phyloP scores from a whole-genome alignment of 2,797 vertebrate genomes.

The Gymnothorax reevesii region DNA sequence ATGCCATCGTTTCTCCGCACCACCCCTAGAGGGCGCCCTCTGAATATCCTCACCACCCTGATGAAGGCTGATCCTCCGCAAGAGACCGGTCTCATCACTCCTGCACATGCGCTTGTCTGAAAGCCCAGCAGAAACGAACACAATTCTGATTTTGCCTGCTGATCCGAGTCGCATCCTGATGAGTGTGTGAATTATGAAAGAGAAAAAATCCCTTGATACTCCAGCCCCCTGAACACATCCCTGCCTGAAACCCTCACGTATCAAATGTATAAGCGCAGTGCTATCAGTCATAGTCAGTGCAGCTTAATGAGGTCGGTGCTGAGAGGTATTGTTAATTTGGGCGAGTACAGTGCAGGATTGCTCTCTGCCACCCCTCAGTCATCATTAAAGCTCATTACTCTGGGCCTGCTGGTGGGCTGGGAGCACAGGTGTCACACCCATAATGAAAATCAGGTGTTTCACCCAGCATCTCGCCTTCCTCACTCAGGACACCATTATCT shows the following conservation, averaged over 20 bases:
- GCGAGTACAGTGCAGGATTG: background rate
- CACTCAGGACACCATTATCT: too few relatives aligned
- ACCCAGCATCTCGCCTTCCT: too few relatives aligned
- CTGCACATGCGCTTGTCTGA: background rate
- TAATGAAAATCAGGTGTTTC: too few relatives aligned
- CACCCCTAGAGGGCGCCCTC: background rate
- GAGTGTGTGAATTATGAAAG: background rate
- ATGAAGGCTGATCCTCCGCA: background rate
- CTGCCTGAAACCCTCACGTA: background rate
- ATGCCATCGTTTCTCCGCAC: background rate
- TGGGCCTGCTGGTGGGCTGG: slow-evolving; percentile 10
- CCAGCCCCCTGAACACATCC: background rate
- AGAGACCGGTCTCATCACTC: background rate
- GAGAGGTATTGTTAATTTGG: background rate
- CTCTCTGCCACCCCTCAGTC: background rate
- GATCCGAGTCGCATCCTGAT: background rate
- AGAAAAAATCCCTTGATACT: background rate
- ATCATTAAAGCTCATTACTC: slow-evolving; percentile 28
- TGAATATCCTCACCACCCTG: background rate
- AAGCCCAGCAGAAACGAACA: background rate
- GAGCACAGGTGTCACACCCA: background rate
- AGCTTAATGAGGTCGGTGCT: background rate
- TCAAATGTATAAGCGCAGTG: background rate
- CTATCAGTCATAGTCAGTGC: slow-evolving; percentile 11
- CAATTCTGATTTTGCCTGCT: background rate